Evolutionary conservation across 2,888 invertebrate species (phyloP).

Genomic region (Drosophila austrosaltans): DNA sequence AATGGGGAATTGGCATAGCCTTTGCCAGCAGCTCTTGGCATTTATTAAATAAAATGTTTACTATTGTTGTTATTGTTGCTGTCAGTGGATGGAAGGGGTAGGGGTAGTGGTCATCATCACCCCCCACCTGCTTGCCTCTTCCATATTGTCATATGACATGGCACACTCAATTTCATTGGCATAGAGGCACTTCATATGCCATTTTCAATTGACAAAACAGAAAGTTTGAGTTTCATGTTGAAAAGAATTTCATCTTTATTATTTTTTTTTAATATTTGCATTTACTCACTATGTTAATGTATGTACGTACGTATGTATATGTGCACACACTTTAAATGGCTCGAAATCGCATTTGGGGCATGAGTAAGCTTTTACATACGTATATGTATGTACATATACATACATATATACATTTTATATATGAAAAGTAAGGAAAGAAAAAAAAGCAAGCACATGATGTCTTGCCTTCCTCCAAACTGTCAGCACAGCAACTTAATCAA

Average conservation of each 20-base stretch:
- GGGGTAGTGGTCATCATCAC: neutral
- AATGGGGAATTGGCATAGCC: constrained; percentile 6
- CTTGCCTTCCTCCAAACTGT: constrained; percentile 39
- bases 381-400: constrained; percentile 11
- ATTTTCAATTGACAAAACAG: constrained; percentile 43
- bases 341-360: constrained; percentile 42
- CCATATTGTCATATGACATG: neutral
- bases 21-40: neutral
- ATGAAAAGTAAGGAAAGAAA: constrained; percentile 2
- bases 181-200: neutral
- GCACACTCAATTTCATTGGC: neutral
- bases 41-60: constrained; percentile 8
- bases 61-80: constrained; percentile 16
- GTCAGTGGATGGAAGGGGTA: neutral
- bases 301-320: neutral
- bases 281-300: neutral
- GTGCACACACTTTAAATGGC: neutral
- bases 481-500: constrained; percentile 70
- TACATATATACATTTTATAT: constrained; percentile 18
- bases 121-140: neutral
- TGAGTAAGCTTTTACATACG: constrained; percentile 38
- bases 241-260: constrained; percentile 36
- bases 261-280: constrained; percentile 35
- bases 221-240: neutral
- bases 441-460: constrained; percentile 23